These are phyloP conservation scores for Gonioctena quinquepunctata DNA, from an alignment of 1,140 invertebrate genomes.

Conservation along the genomic window DNA sequence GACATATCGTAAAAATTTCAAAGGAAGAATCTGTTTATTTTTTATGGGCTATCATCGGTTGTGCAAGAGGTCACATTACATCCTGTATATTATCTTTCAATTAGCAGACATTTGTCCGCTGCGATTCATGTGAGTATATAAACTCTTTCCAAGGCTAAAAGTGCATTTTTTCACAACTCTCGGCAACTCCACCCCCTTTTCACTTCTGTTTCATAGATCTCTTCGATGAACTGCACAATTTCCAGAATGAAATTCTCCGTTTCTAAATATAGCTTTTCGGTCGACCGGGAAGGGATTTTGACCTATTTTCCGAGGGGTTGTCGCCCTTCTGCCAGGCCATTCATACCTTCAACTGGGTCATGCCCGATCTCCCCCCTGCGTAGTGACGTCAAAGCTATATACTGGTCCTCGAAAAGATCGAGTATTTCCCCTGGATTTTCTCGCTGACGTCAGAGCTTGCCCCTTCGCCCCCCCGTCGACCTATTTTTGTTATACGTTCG, in stretches of 20 bases:
- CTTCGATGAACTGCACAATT: no score
- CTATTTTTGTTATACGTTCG: background rate
- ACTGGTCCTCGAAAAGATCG: slow-evolving; percentile 5
- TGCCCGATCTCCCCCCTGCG: background rate
- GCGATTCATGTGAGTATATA: no score
- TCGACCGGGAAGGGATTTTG: slow-evolving; percentile 17
- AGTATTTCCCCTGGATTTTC: slow-evolving; percentile 13
- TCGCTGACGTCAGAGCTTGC: background rate
- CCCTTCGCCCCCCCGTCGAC: background rate
- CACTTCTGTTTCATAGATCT: no score
- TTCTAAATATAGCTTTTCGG: slow-evolving; percentile 35
- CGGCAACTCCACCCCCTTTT: no score
- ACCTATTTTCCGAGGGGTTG: slow-evolving; percentile 44
- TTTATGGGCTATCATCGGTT: no score
- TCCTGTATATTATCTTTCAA: no score
- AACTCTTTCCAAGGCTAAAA: no score
- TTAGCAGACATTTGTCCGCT: no score
- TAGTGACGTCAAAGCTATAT: slow-evolving; percentile 2
- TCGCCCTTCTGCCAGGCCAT: slow-evolving; percentile 49
- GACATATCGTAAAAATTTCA: no score
- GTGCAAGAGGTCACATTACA: no score
- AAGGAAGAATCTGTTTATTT: no score
- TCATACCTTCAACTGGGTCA: slow-evolving; percentile 50
- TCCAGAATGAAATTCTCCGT: slow-evolving; percentile 10
- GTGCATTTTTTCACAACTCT: no score